phyloP scores from a whole-genome alignment of 2,113 vertebrate species.

The Pantherophis guttatus region DNA sequence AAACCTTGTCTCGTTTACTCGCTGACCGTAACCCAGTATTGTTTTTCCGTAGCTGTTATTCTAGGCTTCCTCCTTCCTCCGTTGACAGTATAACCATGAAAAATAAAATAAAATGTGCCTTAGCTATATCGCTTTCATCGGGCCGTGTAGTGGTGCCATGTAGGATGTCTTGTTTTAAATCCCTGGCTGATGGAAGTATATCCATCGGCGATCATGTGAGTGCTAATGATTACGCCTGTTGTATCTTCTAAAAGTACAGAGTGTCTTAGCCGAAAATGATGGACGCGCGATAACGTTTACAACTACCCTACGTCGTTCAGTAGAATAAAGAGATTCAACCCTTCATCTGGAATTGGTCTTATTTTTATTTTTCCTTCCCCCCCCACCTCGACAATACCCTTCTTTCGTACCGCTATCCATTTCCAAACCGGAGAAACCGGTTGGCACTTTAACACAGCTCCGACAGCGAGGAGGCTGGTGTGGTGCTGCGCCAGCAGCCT shows the following conservation, averaged over 20 bases:
- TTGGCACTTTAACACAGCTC: background rate
- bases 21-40: background rate
- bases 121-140: background rate
- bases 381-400: background rate
- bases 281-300: background rate
- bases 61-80: background rate
- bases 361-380: rapidly evolving
- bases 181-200: slow-evolving; percentile 29
- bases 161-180: slow-evolving; percentile 51
- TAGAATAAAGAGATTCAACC: background rate
- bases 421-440: background rate
- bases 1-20: background rate
- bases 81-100: background rate
- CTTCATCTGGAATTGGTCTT: background rate
- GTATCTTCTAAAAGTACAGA: slow-evolving; percentile 62
- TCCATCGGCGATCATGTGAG: slow-evolving; percentile 39
- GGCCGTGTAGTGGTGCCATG: background rate
- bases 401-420: background rate
- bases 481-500: no score
- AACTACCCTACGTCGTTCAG: background rate
- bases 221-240: slow-evolving; percentile 46
- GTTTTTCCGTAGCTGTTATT: background rate
- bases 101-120: slow-evolving; percentile 47
- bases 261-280: slow-evolving; percentile 40
- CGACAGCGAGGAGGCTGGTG: no score